A percentile compares a stretch with the other conserved stretches of the same genome.
phyloP scores from a whole-genome alignment of 2,888 invertebrate genomes.

The Cistogaster globosa region DNA sequence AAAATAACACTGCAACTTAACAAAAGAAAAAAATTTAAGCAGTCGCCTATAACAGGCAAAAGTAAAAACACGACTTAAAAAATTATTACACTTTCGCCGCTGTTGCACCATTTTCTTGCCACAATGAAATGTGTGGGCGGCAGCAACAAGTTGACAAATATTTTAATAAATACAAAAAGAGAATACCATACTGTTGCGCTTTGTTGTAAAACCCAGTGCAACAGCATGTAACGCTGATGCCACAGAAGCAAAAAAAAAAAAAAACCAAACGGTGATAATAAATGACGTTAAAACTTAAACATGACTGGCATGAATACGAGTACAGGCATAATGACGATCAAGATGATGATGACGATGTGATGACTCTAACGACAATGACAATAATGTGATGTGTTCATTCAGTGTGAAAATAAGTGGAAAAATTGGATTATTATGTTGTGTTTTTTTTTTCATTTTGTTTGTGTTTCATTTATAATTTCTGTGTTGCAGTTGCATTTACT shows the following conservation, averaged over 20 bases:
- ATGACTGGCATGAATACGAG: slow-evolving; percentile 34
- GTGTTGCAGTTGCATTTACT: slow-evolving; percentile 41
- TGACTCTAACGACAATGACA: slow-evolving; percentile 40
- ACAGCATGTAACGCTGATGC: slow-evolving; percentile 23
- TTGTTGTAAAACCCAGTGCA: slow-evolving; percentile 17
- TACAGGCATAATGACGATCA: slow-evolving; percentile 3
- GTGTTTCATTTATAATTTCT: slow-evolving; percentile 44
- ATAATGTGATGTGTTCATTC: slow-evolving; percentile 64
- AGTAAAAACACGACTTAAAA: slow-evolving; percentile 5
- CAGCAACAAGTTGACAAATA: slow-evolving; percentile 65
- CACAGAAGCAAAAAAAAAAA: slow-evolving; percentile 8
- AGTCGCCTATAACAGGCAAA: slow-evolving; percentile 25
- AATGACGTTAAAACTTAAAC: slow-evolving; percentile 47
- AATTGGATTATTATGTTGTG: slow-evolving; percentile 60
- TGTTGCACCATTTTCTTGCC: slow-evolving; percentile 17
- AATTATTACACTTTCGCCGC: slow-evolving; percentile 63
- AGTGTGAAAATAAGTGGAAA: slow-evolving; percentile 64
- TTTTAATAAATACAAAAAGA: slow-evolving; percentile 15
- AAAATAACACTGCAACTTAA: background rate
- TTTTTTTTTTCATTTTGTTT: background rate
- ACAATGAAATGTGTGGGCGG: slow-evolving; percentile 48
- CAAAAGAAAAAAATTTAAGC: slow-evolving; percentile 35
- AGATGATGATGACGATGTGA: slow-evolving; percentile 31
- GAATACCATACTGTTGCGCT: background rate
- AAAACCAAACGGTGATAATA: slow-evolving; percentile 10